Percentiles rank a stretch among this genome's conserved stretches.
Evolutionary conservation across 2,113 vertebrate species (phyloP).

Genomic region (Petaurus breviceps): DNA sequence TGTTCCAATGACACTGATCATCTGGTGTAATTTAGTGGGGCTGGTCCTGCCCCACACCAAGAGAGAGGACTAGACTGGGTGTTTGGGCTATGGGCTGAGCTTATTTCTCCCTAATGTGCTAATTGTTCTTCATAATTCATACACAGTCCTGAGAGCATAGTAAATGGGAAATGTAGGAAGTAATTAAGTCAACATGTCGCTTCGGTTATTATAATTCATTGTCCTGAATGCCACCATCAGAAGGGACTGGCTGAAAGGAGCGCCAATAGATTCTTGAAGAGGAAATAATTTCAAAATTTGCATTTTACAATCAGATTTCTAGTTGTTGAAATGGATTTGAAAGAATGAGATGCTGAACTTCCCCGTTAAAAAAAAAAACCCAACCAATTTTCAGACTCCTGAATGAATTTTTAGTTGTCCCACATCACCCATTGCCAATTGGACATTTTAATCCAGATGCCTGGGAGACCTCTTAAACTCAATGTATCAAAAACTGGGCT

Average conservation of each 20-base stretch:
- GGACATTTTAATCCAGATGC: background rate
- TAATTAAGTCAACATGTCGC: conserved; percentile 59
- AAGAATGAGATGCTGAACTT: conserved; percentile 11
- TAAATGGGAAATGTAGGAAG: conserved; percentile 51
- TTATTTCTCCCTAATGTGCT: background rate
- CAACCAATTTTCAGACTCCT: conserved; percentile 14
- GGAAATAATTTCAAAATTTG: background rate
- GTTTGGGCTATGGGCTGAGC: background rate
- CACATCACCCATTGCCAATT: background rate
- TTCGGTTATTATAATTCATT: conserved; percentile 49
- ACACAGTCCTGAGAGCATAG: conserved; percentile 22
- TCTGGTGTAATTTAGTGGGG: background rate
- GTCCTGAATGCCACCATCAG: conserved; percentile 28
- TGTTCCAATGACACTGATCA: no score
- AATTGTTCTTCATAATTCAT: conserved; percentile 45
- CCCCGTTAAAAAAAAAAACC: background rate
- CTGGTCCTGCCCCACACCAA: background rate
- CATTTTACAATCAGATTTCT: conserved; percentile 50
- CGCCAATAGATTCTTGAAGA: conserved; percentile 28
- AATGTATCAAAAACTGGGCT: background rate
- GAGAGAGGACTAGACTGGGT: background rate
- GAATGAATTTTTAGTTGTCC: conserved; percentile 8
- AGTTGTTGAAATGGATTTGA: conserved; percentile 19
- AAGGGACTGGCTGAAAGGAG: conserved; percentile 14
- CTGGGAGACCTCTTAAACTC: background rate